These are phyloP conservation scores for Elanoides forficatus DNA, from an alignment of 2,113 vertebrate species.

Conservation along the genomic window DNA sequence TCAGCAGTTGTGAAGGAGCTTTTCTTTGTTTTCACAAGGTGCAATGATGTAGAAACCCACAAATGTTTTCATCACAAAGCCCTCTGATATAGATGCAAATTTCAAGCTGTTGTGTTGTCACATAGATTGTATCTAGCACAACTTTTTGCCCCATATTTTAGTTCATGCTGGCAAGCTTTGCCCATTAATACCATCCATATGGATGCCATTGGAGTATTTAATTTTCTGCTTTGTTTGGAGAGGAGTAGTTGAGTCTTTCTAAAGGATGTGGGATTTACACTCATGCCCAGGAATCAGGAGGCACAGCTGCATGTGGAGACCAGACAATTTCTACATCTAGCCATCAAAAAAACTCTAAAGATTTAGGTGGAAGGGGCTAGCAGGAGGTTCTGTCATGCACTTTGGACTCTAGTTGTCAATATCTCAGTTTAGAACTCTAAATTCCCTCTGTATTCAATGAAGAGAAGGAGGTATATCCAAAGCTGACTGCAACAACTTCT, in stretches of 20 bases:
- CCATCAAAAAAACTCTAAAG: neutral
- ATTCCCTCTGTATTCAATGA: neutral
- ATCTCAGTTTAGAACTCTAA: neutral
- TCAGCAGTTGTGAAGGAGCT: fast-evolving
- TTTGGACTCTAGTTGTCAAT: neutral
- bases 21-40: neutral
- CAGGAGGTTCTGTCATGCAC: neutral
- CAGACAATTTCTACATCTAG: neutral
- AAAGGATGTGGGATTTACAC: neutral
- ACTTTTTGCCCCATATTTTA: neutral
- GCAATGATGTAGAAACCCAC: neutral
- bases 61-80: neutral
- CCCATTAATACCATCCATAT: neutral
- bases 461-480: neutral
- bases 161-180: neutral
- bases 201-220: neutral
- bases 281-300: neutral
- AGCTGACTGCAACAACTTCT: neutral
- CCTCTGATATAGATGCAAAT: neutral
- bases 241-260: neutral
- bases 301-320: neutral
- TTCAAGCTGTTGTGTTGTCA: neutral
- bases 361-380: neutral
- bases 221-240: neutral
- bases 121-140: neutral